These are phyloP conservation scores for Ailurus styani DNA, from an alignment of 2,113 vertebrate species.

Conservation along the genomic window DNA sequence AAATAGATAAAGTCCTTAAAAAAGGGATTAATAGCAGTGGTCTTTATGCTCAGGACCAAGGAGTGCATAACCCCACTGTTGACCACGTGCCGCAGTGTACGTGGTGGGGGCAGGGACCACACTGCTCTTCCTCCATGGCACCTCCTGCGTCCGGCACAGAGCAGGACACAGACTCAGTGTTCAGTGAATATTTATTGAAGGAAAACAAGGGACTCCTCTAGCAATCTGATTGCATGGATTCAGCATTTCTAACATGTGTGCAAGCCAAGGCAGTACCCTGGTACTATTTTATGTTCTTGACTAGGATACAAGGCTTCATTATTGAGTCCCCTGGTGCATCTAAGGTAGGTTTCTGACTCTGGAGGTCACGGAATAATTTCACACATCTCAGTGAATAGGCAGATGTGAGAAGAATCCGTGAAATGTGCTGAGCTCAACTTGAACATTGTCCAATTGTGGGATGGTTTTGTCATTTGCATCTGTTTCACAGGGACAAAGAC, in stretches of 20 bases:
- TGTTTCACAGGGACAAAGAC: not conserved
- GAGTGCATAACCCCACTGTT: no score
- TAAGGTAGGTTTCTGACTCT: not conserved
- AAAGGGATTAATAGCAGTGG: not conserved
- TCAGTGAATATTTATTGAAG: not conserved
- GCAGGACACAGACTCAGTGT: not conserved
- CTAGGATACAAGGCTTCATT: not conserved
- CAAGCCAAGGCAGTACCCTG: not conserved
- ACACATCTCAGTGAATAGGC: not conserved
- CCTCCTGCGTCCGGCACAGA: not conserved
- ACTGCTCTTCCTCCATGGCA: fast-evolving
- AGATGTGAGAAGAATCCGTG: not conserved
- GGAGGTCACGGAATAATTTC: not conserved
- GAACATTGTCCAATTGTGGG: not conserved
- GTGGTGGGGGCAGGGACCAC: fast-evolving
- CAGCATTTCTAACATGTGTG: not conserved
- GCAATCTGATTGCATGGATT: not conserved
- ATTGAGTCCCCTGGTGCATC: not conserved
- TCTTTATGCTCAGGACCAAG: not conserved
- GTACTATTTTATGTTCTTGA: not conserved
- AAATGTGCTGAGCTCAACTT: not conserved
- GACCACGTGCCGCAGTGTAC: no score
- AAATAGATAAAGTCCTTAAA: not conserved
- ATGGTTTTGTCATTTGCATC: not conserved
- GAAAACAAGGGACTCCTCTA: not conserved